Evolutionary conservation across 2,888 invertebrate genomes (phyloP), one percentile per base, ranked within the genome.

Genomic region (Lissonota sp.): DNA sequence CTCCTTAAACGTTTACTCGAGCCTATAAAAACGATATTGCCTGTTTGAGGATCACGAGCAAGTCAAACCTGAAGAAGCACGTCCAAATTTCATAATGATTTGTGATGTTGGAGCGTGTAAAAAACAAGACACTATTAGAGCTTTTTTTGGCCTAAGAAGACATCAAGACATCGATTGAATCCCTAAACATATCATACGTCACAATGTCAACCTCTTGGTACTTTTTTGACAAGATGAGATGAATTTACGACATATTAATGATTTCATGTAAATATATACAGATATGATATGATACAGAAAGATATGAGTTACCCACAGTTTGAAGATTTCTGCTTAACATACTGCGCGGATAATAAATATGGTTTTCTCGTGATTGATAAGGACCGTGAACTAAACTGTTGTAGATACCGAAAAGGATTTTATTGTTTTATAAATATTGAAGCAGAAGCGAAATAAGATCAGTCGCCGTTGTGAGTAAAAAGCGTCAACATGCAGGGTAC

Each of bases 61-160:
- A 12, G 70, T 70, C 26, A 42, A 70, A 70, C 14, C 70, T 8
- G 70, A 70, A 6, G 44, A 70, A 3, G 44, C 70, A 1, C 6
- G 44, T 42, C 44, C 70, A 6, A 57, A 70, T 84, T 90, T 89
- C 6, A 84, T 92, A 12, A 86, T 92, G 80, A 89, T 92, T 62
- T 92, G 92, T 82, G 91, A 92, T 84, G 91, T 92, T 86, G 87
- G 91, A 26, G 87, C 88, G 14, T 90, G 88, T 44, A 83, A 84
- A 53, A 86, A 84, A 12, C 85, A 85, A 53, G 60, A 84, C 39
- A 49, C 78, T 14, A 60, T 86, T 0, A 73, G 75, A 70, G 79
- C 72, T 6, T 85, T 81, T 70, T 87, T 86, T 53, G 76, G 84
- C 8, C 82, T 82, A 66, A 85, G 86, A 8, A n/a, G 0, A 57